Percentiles rank a stretch among this genome's conserved stretches.
Evolutionary conservation across 2,888 invertebrate genomes (phyloP).

Genomic region (Gastrophysa polygoni): DNA sequence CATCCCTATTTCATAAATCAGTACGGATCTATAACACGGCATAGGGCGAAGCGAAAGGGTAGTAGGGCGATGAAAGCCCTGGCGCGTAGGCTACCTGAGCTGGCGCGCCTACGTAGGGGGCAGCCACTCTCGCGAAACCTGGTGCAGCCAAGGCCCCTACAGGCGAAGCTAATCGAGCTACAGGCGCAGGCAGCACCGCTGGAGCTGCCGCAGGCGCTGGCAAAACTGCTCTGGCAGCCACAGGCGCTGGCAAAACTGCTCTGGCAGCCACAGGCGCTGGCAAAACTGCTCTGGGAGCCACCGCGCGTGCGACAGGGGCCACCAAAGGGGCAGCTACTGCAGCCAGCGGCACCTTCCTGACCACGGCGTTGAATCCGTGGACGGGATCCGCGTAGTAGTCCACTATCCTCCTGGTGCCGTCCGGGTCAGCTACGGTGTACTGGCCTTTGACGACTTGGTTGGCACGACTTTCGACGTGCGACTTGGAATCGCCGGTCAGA

Average conservation of each 20-base stretch:
- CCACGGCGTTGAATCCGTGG: slow-evolving; percentile 66
- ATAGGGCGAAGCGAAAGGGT: slow-evolving; percentile 32
- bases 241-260: not conserved
- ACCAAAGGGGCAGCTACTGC: slow-evolving; percentile 29
- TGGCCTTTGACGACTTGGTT: slow-evolving; percentile 64
- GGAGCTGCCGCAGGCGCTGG: slow-evolving; percentile 19
- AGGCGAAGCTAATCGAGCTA: slow-evolving; percentile 30
- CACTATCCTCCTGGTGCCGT: slow-evolving; percentile 63
- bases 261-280: slow-evolving; percentile 27
- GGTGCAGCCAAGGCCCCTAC: slow-evolving; percentile 27
- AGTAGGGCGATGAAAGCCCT: slow-evolving; percentile 35
- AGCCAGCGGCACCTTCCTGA: slow-evolving; percentile 59
- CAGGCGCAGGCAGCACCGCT: slow-evolving; percentile 24
- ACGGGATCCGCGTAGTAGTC: slow-evolving; percentile 65
- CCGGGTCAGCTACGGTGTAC: slow-evolving; percentile 63
- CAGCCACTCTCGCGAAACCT: slow-evolving; percentile 27
- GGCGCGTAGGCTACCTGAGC: slow-evolving; percentile 34
- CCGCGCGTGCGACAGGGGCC: slow-evolving; percentile 21
- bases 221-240: not conserved
- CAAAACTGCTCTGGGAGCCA: slow-evolving; percentile 21
- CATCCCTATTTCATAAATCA: slow-evolving; percentile 14
- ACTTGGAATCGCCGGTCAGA: slow-evolving; percentile 63
- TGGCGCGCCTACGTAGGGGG: slow-evolving; percentile 25
- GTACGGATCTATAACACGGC: slow-evolving; percentile 30
- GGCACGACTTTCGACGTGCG: slow-evolving; percentile 62